Conservation (phyloP, 1,140 invertebrate genomes). For the Cataglyphis hispanica region DNA sequence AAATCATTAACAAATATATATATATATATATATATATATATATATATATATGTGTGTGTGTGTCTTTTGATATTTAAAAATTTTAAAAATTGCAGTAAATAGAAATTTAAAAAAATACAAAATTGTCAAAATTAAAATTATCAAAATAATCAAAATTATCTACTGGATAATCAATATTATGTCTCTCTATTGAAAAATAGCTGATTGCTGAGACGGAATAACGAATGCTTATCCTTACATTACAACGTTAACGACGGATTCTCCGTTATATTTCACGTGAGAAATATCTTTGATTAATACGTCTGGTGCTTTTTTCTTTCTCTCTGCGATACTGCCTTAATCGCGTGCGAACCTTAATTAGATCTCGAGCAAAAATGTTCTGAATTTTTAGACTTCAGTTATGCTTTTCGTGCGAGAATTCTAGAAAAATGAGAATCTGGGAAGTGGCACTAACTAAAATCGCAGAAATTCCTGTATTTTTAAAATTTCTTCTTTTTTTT, state of each 20-base stretch:
- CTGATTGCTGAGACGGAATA: conserved; percentile 27
- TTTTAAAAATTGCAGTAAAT: neutral
- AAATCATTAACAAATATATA: too few relatives aligned
- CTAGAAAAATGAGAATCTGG: neutral
- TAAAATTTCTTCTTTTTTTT: neutral
- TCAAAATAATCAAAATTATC: neutral
- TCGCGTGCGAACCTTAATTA: conserved; percentile 54
- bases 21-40: too few relatives aligned
- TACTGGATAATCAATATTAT: conserved; percentile 1
- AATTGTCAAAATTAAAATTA: neutral
- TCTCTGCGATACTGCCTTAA: conserved; percentile 13
- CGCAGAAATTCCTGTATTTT: neutral
- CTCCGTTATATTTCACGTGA: conserved; percentile 30
- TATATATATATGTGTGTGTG: too few relatives aligned
- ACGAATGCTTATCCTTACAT: conserved; percentile 38
- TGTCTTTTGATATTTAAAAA: too few relatives aligned
- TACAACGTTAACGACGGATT: conserved; percentile 34
- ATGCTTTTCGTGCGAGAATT: neutral
- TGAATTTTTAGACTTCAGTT: conserved; percentile 25
- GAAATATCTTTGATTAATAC: conserved; percentile 58
- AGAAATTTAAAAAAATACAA: neutral
- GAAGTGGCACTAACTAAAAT: neutral
- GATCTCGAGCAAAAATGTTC: neutral
- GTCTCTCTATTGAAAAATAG: conserved; percentile 10
- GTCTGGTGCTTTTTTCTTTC: conserved; percentile 28